A percentile compares a stretch with the other conserved stretches of the same genome.
Evolutionary conservation across 2,888 invertebrate species (phyloP).

Genomic region (Ommatoiulus sabulosus): DNA sequence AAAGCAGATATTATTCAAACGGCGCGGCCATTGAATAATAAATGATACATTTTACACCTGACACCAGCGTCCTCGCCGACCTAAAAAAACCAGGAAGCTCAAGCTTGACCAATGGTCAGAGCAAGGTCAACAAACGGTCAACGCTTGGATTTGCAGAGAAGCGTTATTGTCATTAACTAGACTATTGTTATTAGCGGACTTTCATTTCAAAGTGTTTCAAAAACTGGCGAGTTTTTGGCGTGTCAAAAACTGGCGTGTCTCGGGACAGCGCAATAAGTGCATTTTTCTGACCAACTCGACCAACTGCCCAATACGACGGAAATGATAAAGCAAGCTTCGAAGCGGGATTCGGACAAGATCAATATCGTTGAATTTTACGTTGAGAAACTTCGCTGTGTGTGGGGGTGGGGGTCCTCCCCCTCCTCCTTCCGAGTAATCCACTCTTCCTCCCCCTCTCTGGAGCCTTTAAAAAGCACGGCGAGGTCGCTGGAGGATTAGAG

Average conservation of each 20-base stretch:
- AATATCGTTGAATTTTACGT: not conserved
- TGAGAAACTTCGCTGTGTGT: not conserved
- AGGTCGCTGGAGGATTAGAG: not conserved
- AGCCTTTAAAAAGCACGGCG: not conserved
- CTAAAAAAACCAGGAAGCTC: too few relatives aligned
- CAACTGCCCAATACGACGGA: not conserved
- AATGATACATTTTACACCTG: too few relatives aligned
- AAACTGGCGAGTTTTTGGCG: not conserved
- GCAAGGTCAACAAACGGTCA: too few relatives aligned
- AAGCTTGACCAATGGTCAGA: too few relatives aligned
- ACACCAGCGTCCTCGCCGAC: too few relatives aligned
- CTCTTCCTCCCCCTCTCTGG: not conserved
- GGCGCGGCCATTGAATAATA: too few relatives aligned
- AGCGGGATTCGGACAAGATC: not conserved
- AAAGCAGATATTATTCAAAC: too few relatives aligned
- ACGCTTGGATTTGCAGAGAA: too few relatives aligned
- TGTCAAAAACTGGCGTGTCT: not conserved
- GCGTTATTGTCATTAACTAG: too few relatives aligned
- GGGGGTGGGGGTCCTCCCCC: too few relatives aligned
- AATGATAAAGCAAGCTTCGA: not conserved
- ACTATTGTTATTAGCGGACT: too few relatives aligned
- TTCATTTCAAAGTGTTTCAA: too few relatives aligned
- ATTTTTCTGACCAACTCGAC: not conserved
- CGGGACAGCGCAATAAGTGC: not conserved
- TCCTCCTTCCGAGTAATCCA: not conserved